Percentiles rank a stretch among this genome's conserved stretches.
Conservation (phyloP, 2,888 invertebrate genomes). For the Nemotelus nigrinus region DNA sequence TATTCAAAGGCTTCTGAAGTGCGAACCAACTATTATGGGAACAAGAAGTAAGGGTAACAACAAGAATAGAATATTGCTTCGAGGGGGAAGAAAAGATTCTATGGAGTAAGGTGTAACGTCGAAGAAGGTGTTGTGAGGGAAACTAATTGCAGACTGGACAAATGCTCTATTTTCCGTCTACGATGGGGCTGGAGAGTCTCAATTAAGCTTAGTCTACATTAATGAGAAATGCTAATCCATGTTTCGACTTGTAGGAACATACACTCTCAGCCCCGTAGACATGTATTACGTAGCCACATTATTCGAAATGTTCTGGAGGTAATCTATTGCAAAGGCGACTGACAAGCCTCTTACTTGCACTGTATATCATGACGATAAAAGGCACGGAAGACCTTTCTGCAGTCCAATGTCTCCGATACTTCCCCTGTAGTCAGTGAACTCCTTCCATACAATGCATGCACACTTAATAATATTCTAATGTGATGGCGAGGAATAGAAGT, state of each 20-base stretch:
- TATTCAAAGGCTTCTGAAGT: conserved; percentile 8
- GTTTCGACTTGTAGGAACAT: conserved; percentile 47
- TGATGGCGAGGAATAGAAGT: conserved; percentile 47
- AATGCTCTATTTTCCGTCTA: conserved; percentile 48
- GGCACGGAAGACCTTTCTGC: conserved; percentile 25
- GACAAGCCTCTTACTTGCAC: conserved; percentile 36
- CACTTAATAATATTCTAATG: conserved; percentile 49
- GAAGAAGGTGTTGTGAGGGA: conserved; percentile 43
- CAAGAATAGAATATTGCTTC: conserved; percentile 3
- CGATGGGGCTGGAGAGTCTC: conserved; percentile 50
- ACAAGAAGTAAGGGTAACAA: conserved; percentile 29
- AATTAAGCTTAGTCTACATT: conserved; percentile 54
- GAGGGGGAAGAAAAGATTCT: neutral
- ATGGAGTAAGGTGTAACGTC: neutral
- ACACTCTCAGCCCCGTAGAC: conserved; percentile 19
- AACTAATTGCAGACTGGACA: conserved; percentile 51
- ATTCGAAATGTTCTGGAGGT: conserved; percentile 34
- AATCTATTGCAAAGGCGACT: conserved; percentile 37
- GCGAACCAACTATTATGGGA: conserved; percentile 14
- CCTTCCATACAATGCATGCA: conserved; percentile 45
- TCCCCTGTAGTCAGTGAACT: neutral
- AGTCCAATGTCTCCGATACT: conserved; percentile 28
- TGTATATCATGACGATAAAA: conserved; percentile 14
- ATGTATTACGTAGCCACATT: conserved; percentile 26
- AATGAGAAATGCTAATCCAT: conserved; percentile 54